Conservation (phyloP, 2,888 invertebrate species). For the Copidosoma aretas region DNA sequence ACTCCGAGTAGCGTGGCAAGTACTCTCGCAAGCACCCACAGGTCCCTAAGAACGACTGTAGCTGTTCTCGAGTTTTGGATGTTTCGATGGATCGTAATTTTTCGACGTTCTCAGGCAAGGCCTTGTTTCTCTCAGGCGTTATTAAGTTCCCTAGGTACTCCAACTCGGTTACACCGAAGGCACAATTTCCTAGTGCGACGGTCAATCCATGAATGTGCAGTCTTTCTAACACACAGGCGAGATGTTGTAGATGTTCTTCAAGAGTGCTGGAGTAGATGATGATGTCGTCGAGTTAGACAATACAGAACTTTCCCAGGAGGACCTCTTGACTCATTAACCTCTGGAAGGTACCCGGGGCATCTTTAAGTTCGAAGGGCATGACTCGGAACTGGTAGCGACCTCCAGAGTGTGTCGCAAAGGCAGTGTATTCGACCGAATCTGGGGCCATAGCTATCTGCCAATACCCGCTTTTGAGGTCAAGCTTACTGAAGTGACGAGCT, state of each 20-base stretch:
- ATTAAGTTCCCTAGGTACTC: too few relatives aligned
- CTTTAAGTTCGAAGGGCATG: constrained; percentile 50
- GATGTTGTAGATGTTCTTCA: constrained; percentile 36
- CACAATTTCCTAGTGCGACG: too few relatives aligned
- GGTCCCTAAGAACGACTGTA: constrained; percentile 15
- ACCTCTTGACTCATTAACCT: constrained; percentile 41
- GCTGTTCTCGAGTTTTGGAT: too few relatives aligned
- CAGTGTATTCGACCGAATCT: constrained; percentile 43
- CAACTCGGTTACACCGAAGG: too few relatives aligned
- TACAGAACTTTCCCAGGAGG: constrained; percentile 33
- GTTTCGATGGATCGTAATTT: too few relatives aligned
- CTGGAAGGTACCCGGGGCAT: constrained; percentile 16
- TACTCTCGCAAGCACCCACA: constrained; percentile 33
- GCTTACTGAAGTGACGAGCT: background rate
- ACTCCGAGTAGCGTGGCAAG: background rate
- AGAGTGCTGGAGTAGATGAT: constrained; percentile 40
- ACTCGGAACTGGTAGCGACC: constrained; percentile 49
- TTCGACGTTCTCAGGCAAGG: too few relatives aligned
- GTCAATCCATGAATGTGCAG: background rate
- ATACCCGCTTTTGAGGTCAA: constrained; percentile 43
- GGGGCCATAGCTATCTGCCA: constrained; percentile 51
- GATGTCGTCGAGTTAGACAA: constrained; percentile 50
- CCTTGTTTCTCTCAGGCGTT: too few relatives aligned
- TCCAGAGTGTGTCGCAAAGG: constrained; percentile 48
- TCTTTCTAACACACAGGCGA: background rate